Conservation (phyloP, 1,140 invertebrate genomes). For the Megalonaias nervosa region DNA sequence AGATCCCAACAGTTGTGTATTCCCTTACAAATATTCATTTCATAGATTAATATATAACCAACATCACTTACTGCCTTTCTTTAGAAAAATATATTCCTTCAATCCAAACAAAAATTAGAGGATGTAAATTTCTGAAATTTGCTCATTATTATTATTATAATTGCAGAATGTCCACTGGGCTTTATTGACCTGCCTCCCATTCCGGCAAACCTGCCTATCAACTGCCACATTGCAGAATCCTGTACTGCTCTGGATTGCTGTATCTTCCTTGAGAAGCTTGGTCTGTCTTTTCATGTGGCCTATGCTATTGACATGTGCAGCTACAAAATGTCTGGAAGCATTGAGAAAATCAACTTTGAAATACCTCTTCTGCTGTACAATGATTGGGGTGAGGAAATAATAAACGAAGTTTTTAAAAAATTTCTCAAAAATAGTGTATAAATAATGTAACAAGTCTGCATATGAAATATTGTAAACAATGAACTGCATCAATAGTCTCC, state of each 20-base stretch:
- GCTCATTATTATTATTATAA: neutral
- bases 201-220: neutral
- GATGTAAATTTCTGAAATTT: neutral
- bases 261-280: conserved; percentile 2
- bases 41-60: neutral
- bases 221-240: conserved; percentile 15
- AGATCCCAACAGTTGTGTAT: neutral
- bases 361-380: conserved; percentile 3
- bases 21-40: neutral
- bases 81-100: neutral
- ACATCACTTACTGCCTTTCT: neutral
- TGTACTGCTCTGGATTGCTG: conserved; percentile 24
- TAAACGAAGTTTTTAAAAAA: no score
- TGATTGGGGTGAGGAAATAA: no score
- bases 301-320: conserved; percentile 17
- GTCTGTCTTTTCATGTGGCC: conserved; percentile 7
- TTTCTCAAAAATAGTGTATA: no score
- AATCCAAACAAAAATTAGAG: neutral
- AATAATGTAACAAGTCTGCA: no score
- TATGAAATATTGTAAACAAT: no score
- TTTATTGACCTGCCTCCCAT: conserved; percentile 6
- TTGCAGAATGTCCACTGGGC: conserved; percentile 22
- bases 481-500: no score
- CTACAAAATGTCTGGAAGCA: conserved; percentile 10
- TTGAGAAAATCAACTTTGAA: conserved; percentile 16